A percentile compares a stretch with the other conserved stretches of the same genome.
Conservation (phyloP, 2,797 vertebrate species). For the Peromyscus attwateri region DNA sequence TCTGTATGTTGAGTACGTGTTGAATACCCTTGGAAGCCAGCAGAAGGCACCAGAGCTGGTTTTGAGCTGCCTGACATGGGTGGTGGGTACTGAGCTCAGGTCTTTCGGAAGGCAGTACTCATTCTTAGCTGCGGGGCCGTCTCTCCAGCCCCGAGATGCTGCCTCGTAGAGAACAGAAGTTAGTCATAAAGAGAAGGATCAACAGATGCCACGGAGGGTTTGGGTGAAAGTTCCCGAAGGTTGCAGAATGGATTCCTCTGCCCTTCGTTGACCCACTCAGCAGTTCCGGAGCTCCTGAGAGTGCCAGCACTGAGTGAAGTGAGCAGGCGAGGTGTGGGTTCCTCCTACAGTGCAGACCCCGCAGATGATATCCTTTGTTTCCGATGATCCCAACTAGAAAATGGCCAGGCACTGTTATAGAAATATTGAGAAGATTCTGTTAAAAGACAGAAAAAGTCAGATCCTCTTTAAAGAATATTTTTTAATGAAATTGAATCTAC, state of each 20-base stretch:
- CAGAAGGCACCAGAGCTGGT: background rate
- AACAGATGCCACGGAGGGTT: background rate
- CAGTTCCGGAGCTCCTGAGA: background rate
- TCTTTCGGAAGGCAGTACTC: background rate
- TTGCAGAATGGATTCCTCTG: background rate
- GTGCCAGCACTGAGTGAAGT: background rate
- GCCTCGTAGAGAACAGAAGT: background rate
- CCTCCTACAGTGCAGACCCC: background rate
- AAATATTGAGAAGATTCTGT: constrained; percentile 3
- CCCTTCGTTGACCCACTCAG: background rate
- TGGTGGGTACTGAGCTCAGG: background rate
- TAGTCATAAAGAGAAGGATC: background rate
- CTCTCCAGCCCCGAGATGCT: background rate
- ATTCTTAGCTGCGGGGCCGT: background rate
- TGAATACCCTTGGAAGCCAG: background rate
- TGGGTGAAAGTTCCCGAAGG: background rate
- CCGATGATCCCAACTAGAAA: background rate
- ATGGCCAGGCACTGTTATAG: background rate
- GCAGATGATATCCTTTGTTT: background rate
- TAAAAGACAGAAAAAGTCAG: background rate
- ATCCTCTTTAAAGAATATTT: background rate
- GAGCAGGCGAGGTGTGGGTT: background rate
- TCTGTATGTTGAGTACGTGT: background rate
- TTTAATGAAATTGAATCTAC: background rate
- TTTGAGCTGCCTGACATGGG: background rate